Percentiles rank a stretch among this genome's conserved stretches.
phyloP scores from a whole-genome alignment of 1,140 invertebrate species.

The Psilanteris sp. region DNA sequence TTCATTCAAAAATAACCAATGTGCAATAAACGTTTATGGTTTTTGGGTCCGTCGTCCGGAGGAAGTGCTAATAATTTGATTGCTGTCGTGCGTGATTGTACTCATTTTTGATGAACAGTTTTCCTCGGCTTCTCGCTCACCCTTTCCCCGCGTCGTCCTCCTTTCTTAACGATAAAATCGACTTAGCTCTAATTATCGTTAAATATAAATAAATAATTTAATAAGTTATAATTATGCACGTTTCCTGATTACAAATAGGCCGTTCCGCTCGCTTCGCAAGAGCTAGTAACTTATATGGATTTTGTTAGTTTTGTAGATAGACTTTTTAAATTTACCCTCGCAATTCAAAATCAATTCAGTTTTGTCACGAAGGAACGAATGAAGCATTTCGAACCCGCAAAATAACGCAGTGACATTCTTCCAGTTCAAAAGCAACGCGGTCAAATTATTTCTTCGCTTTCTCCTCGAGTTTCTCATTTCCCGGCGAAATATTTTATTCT shows the following conservation, averaged over 20 bases:
- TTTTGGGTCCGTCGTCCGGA: constrained; percentile 13
- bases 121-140: too few species aligned
- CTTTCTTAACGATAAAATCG: too few species aligned
- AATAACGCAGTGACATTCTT: constrained; percentile 8
- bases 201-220: constrained; percentile 48
- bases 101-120: not conserved
- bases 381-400: constrained; percentile 17
- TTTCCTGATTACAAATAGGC: constrained; percentile 34
- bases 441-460: constrained; percentile 13
- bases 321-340: constrained; percentile 1
- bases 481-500: not conserved
- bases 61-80: constrained; percentile 6
- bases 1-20: constrained; percentile 36
- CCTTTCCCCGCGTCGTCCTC: too few species aligned
- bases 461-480: not conserved
- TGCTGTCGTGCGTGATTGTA: constrained; percentile 19
- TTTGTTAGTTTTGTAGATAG: constrained; percentile 8
- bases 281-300: constrained; percentile 13
- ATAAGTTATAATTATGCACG: constrained; percentile 32
- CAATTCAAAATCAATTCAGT: constrained; percentile 20
- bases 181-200: constrained; percentile 10
- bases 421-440: too few species aligned
- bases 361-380: too few species aligned
- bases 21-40: constrained; percentile 19
- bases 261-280: constrained; percentile 6